Percentiles rank a stretch among this genome's conserved stretches.
Conservation (phyloP, 2,888 invertebrate species). For the Blastobasis lacticolella region DNA sequence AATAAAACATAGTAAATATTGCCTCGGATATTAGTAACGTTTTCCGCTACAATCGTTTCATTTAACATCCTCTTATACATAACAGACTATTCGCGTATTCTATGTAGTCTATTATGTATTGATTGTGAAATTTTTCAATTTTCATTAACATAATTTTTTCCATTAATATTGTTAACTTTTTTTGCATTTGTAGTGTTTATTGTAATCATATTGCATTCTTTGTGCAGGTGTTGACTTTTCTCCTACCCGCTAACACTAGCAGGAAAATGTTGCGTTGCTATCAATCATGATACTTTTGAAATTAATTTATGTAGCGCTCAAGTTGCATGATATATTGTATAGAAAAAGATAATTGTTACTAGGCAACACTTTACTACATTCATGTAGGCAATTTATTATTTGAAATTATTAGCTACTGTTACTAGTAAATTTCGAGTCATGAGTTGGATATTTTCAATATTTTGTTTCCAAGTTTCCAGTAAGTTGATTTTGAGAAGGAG, state of each 20-base stretch:
- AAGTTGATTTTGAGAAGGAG: constrained; percentile 23
- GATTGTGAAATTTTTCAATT: constrained; percentile 41
- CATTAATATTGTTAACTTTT: constrained; percentile 32
- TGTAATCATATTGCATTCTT: constrained; percentile 68
- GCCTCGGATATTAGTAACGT: constrained; percentile 54
- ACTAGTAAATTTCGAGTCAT: too few relatives aligned
- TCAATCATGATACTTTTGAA: constrained; percentile 45
- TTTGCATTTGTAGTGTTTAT: constrained; percentile 69
- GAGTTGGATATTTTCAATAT: too few relatives aligned
- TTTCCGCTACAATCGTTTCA: constrained; percentile 45
- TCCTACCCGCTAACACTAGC: constrained; percentile 71
- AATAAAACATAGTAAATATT: neutral
- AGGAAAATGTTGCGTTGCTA: constrained; percentile 73
- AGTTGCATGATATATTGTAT: constrained; percentile 54
- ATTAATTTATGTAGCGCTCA: constrained; percentile 33
- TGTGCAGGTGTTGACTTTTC: constrained; percentile 72
- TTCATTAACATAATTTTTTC: constrained; percentile 51
- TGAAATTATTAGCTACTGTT: too few relatives aligned
- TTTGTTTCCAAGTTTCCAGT: too few relatives aligned
- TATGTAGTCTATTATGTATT: constrained; percentile 39
- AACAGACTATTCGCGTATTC: constrained; percentile 32
- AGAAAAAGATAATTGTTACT: constrained; percentile 24
- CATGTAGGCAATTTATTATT: too few relatives aligned
- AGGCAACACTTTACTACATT: too few relatives aligned
- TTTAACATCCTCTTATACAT: constrained; percentile 32